These are phyloP conservation scores for Candoia aspera DNA, from an alignment of 2,113 vertebrate genomes.

Conservation along the genomic window DNA sequence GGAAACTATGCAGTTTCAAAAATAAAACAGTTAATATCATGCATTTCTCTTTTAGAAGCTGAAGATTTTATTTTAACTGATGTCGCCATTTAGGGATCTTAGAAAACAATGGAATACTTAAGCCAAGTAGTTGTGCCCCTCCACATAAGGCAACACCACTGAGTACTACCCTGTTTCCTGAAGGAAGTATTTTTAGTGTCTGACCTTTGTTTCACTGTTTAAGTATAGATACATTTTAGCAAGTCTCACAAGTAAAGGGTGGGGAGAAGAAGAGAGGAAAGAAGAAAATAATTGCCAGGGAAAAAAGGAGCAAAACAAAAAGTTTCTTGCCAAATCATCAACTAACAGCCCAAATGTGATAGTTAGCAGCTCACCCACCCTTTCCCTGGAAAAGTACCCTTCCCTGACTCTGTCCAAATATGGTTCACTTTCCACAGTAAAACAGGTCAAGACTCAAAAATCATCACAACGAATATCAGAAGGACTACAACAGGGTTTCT, in stretches of 20 bases:
- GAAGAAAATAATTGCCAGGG: constrained; percentile 17
- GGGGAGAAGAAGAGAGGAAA: not conserved
- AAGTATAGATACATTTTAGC: constrained; percentile 39
- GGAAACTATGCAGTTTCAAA: constrained; percentile 70
- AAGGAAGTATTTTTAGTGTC: constrained; percentile 40
- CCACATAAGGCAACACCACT: not conserved
- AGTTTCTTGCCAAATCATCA: constrained; percentile 30
- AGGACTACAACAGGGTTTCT: not conserved
- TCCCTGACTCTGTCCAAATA: not conserved
- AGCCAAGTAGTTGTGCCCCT: constrained; percentile 36
- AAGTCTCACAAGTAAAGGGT: not conserved
- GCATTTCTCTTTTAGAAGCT: constrained; percentile 59
- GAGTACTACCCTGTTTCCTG: constrained; percentile 25
- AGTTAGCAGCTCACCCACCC: not conserved
- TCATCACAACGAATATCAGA: not conserved
- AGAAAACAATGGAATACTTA: constrained; percentile 35
- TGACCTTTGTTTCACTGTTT: constrained; percentile 31
- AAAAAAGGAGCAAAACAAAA: constrained; percentile 39
- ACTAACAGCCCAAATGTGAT: constrained; percentile 1
- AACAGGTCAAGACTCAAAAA: not conserved
- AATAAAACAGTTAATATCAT: constrained; percentile 65
- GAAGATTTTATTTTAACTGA: constrained; percentile 59
- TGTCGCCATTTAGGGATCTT: constrained; percentile 28
- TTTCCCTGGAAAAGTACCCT: not conserved
- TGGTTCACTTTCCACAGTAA: not conserved